Base-by-base conservation (phyloP, 2,888 invertebrate species). In the Palloptera scutellata region DNA sequence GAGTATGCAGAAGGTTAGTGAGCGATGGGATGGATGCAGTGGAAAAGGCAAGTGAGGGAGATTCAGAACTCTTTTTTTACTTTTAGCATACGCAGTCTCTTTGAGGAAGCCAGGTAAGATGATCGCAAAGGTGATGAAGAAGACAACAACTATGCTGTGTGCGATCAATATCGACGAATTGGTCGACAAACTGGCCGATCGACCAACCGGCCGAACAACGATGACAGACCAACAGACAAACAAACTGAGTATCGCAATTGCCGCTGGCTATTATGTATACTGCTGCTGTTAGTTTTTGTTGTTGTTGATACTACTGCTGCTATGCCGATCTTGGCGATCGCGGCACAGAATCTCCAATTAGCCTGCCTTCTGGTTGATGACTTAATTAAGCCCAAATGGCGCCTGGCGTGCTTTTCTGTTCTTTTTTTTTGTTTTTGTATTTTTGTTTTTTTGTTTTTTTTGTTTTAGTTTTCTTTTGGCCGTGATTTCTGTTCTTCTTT, bases 331-430 rank as follows among this genome's bases (percentile, higher is more conserved):
- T 58, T 19, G 43, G 62, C 68, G 69, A 70, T 71, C 64, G 77
- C 77, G 75, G 78, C 81, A 78, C 83, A 84, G 83, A 79, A 83
- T 82, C 81, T 80, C 83, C 84, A 84, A 84, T 84, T 84, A 84
- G 84, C 81, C 81, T 82, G 82, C 83, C 83, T 83, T 81, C 83
- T 83, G 81, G 81, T 84, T 84, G 84, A 84, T 84, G 84, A 84
- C 84, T 84, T 84, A 84, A 84, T 84, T 84, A 84, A 84, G 84
- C 78, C 83, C 78, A 77, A 79, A 78, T 84, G 83, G 84, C 84
- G 84, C 84, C 83, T 74, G 72, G 72, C 73, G 71, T 72, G 74
- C 73, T 73, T 69, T 72, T 74, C 57, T 69, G 66, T 57, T 71
- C 63, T 65, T 64, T 58, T 61, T 61, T 66, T 70, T 60, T 64